Percentiles rank a stretch among this genome's conserved stretches.
phyloP scores from a whole-genome alignment of 1,140 invertebrate species.

The Diuraphis noxia region DNA sequence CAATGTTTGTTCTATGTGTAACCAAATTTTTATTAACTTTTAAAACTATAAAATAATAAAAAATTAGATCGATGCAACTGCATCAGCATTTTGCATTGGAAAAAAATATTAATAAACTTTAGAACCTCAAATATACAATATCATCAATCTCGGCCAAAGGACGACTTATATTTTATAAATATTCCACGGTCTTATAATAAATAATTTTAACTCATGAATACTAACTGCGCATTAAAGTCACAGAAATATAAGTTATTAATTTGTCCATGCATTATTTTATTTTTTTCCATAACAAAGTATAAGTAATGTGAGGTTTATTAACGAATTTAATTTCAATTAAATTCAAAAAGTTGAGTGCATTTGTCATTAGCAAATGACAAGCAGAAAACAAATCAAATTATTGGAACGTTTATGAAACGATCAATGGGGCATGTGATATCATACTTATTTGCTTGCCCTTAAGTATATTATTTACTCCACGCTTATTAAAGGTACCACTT shows the following conservation, averaged over 20 bases:
- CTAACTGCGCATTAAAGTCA: background rate
- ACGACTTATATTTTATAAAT: background rate
- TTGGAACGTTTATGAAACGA: background rate
- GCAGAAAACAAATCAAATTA: background rate
- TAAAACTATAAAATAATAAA: background rate
- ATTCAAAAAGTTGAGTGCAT: background rate
- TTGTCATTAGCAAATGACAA: background rate
- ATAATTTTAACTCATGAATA: background rate
- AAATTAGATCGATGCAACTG: background rate
- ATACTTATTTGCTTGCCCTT: background rate
- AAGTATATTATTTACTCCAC: background rate
- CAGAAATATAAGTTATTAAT: background rate
- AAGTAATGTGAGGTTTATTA: background rate
- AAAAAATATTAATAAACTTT: background rate
- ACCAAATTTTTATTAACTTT: background rate
- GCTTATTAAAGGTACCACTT: background rate
- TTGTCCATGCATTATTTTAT: background rate
- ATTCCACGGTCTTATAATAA: background rate
- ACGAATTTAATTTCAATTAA: background rate
- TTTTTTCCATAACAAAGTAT: background rate
- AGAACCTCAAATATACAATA: no score
- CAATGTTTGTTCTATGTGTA: background rate
- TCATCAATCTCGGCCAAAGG: no score
- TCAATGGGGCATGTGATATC: background rate
- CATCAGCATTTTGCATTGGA: background rate